Base-by-base conservation (phyloP, 2,888 invertebrate species). In the Tetragnatha montana region DNA sequence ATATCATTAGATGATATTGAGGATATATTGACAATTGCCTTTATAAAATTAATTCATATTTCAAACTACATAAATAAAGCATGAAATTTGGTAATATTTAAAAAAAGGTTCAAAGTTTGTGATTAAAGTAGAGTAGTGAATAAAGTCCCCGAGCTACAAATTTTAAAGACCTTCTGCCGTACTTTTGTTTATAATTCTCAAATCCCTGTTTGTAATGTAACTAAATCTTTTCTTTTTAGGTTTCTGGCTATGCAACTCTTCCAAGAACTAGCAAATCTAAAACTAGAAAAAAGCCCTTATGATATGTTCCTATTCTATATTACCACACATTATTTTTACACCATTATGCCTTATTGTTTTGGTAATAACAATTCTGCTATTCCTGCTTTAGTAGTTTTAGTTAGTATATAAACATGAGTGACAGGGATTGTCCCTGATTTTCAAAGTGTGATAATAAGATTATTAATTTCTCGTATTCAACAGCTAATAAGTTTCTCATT, bases 221-320 rank as follows among this genome's bases (percentile, higher is more conserved):
- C 12, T 60, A 17, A 60, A 60, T 95, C 93, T 95, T 96, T 96
- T 95, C 95, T 93, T 94, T 95, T 94, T 94, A 95, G 94, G 94
- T 95, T 93, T 95, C 95, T 93, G 85, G 89, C 8, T 95, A 95
- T 93, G 96, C 96, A 93, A 96, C 96, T 92, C 94, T 96, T 92
- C 96, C 96, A 92, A 95, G 96, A 96, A 96, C 95, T 96, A 96
- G 94, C 94, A 95, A 91, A 95, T 94, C 93, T 96, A 96, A 95
- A 95, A 96, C 94, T 96, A 96, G 91, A 89, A 91, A 75, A 75
- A 91, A 89, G 70, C 90, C 89, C 12, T 89, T 89, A 89, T 89
- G 89, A 89, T 89, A 71, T 89, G 89, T 68, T 89, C 71, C 70
- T 75, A 76, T 7, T 71, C 0, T 84, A 81, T 71, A 75, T 73